These are phyloP conservation scores for Drosophila falleni DNA, from an alignment of 2,888 invertebrate genomes.

Conservation along the genomic window DNA sequence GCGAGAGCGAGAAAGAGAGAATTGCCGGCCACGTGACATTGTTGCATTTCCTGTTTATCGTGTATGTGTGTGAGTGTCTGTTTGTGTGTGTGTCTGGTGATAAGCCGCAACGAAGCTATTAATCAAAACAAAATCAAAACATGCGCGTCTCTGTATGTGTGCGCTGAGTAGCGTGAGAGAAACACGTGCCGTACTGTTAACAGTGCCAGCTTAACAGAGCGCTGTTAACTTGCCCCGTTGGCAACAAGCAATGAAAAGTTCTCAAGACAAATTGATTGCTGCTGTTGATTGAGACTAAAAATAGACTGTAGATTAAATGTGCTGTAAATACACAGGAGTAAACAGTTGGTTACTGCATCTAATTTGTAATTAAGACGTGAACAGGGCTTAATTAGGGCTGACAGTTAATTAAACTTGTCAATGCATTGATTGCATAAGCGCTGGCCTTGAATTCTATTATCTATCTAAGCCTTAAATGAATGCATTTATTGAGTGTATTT, in stretches of 20 bases:
- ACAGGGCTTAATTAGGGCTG: slow-evolving; percentile 1
- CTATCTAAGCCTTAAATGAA: neutral
- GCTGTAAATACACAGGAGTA: slow-evolving; percentile 3
- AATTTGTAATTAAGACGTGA: neutral
- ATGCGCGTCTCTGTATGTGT: slow-evolving; percentile 54
- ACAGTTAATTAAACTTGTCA: neutral
- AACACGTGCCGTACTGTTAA: slow-evolving; percentile 78
- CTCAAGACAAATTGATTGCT: slow-evolving; percentile 2
- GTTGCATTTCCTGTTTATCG: slow-evolving; percentile 67
- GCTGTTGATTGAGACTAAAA: slow-evolving; percentile 23
- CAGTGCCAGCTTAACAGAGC: slow-evolving; percentile 60
- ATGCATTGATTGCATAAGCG: neutral
- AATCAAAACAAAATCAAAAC: slow-evolving; percentile 83
- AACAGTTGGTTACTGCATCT: slow-evolving; percentile 3
- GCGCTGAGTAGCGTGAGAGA: slow-evolving; percentile 70
- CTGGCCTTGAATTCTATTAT: slow-evolving; percentile 35
- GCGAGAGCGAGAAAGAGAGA: slow-evolving; percentile 25
- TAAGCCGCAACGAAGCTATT: slow-evolving; percentile 76
- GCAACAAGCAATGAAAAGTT: slow-evolving; percentile 54
- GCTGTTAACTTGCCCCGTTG: slow-evolving; percentile 56
- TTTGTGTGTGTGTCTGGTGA: slow-evolving; percentile 39
- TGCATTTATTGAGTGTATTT: slow-evolving; percentile 19
- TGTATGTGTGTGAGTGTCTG: slow-evolving; percentile 20
- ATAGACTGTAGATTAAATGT: slow-evolving; percentile 31
- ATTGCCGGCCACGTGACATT: slow-evolving; percentile 79